phyloP scores from a whole-genome alignment of 2,888 invertebrate genomes.

The Drosophila robusta region DNA sequence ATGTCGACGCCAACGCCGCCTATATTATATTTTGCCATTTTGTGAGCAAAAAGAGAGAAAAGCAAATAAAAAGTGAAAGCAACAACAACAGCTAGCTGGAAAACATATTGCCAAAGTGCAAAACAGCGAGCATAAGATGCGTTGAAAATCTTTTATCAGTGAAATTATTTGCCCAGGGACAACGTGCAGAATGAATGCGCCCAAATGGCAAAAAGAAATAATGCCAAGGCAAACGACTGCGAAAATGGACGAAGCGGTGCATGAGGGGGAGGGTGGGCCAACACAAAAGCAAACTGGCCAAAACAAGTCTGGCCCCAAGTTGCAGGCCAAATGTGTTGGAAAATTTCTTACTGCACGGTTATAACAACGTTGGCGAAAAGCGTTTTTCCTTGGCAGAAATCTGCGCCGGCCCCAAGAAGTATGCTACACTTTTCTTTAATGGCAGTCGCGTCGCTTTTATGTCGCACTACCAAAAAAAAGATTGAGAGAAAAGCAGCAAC shows the following conservation, averaged over 20 bases:
- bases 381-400: constrained; percentile 43
- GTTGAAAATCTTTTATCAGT: constrained; percentile 81
- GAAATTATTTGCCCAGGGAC: constrained; percentile 80
- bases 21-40: constrained; percentile 46
- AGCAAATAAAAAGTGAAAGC: constrained; percentile 31
- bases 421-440: constrained; percentile 78
- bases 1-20: constrained; percentile 27
- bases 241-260: not conserved
- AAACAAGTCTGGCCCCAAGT: constrained; percentile 65
- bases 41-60: constrained; percentile 17
- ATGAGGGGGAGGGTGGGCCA: not conserved
- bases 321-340: constrained; percentile 77
- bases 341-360: constrained; percentile 69
- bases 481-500: constrained; percentile 30
- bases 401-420: constrained; percentile 55
- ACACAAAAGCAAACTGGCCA: constrained; percentile 59
- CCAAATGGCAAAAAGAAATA: constrained; percentile 44
- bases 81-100: constrained; percentile 41
- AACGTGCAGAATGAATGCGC: constrained; percentile 46
- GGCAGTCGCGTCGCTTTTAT: constrained; percentile 73
- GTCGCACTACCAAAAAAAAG: constrained; percentile 55
- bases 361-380: constrained; percentile 68
- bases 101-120: constrained; percentile 78
- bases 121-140: constrained; percentile 77
- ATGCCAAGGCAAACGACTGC: constrained; percentile 25